Conservation (phyloP, 2,113 vertebrate species). For the Syngnathoides biaculeatus region DNA sequence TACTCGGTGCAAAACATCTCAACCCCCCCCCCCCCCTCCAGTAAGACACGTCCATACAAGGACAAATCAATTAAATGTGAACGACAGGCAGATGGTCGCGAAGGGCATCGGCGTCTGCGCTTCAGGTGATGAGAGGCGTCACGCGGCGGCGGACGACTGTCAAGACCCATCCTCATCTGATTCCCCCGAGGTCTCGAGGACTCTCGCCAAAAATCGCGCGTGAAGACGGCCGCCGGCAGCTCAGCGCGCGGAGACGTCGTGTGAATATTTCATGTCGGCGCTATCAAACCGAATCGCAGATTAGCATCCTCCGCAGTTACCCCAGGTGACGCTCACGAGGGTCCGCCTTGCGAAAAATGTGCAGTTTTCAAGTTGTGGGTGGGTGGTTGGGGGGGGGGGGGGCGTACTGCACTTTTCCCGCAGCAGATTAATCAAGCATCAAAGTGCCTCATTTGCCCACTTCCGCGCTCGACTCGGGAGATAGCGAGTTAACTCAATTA, state of each 20-base stretch:
- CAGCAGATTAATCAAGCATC: constrained; percentile 31
- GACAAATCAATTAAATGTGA: constrained; percentile 74
- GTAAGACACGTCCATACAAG: constrained; percentile 56
- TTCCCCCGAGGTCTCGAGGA: no score
- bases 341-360: not conserved
- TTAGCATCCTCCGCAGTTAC: constrained; percentile 56
- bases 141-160: constrained; percentile 56
- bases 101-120: constrained; percentile 59
- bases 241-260: constrained; percentile 14
- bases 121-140: constrained; percentile 63
- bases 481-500: constrained; percentile 63
- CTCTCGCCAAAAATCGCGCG: constrained; percentile 39
- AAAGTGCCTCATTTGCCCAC: constrained; percentile 53
- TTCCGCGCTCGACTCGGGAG: constrained; percentile 48
- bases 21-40: constrained; percentile 36
- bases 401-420: not conserved
- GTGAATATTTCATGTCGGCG: constrained; percentile 64
- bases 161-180: constrained; percentile 56
- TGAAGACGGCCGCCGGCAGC: constrained; percentile 30
- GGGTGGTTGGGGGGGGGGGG: no score
- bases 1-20: constrained; percentile 37
- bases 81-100: constrained; percentile 69
- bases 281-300: constrained; percentile 66
- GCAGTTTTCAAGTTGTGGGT: not conserved
- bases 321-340: constrained; percentile 54